Evolutionary conservation across 2,888 invertebrate genomes (phyloP), one percentile per base, ranked within the genome.

Genomic region (Adelognathus sp.): DNA sequence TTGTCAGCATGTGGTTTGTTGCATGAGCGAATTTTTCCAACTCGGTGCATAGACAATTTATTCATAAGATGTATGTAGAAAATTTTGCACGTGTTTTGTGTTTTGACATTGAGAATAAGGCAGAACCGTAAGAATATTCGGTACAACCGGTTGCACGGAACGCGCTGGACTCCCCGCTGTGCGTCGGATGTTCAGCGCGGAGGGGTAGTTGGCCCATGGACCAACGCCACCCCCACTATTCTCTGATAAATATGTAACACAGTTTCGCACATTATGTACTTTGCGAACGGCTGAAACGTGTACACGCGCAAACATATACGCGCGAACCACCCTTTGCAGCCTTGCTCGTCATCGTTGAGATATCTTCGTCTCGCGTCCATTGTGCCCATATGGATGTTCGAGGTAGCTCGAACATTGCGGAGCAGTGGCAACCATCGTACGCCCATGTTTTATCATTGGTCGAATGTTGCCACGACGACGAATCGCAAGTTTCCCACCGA

Each of bases 111-210:
- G 11, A 70, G 11, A 21, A 9, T 27, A n/a, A 0, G 24, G 27
- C 84, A 83, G 83, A 83, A 80, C 76, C 84, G 84, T 82, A 82
- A 83, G 85, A 85, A 85, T 88, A n/a, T 84, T 81, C 73, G 86
- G 83, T 83, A 88, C 85, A 86, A 85, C 87, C 82, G 82, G 83
- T 80, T 85, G 84, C 87, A 85, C 87, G 85, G 82, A 83, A 83
- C 87, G 85, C 85, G 85, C 82, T 58, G 86, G 84, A 89, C 88
- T 88, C 88, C 88, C 88, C 85, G 82, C 83, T 71, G 85, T 80
- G 81, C 85, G 82, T 83, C 82, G 87, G 63, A 80, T 83, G 75
- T 80, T 82, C 80, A 81, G 79, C 81, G n/a, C n/a, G n/a, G 63
- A 76, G 58, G 50, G 77, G 74, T 74, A 58, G 63, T 63, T 69